phyloP scores from a whole-genome alignment of 2,888 invertebrate species.

The Platypus cylindrus region DNA sequence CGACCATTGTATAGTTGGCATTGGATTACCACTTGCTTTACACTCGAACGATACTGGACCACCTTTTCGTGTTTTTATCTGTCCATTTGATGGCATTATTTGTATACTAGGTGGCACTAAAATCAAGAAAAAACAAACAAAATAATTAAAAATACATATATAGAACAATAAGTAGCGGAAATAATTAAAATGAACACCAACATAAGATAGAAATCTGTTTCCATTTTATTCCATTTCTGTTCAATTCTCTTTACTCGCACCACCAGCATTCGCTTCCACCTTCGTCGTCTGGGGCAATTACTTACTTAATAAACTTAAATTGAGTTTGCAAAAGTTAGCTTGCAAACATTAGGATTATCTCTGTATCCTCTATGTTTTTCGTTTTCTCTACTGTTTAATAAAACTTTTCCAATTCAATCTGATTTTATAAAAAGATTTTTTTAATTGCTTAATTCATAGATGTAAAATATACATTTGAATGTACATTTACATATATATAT shows the following conservation, averaged over 20 bases:
- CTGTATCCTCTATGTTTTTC: neutral
- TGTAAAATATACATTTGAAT: too few relatives aligned
- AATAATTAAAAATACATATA: too few relatives aligned
- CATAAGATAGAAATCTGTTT: too few relatives aligned
- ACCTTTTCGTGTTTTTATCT: conserved; percentile 34
- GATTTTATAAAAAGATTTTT: too few relatives aligned
- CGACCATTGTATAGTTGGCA: conserved; percentile 38
- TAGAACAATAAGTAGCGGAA: too few relatives aligned
- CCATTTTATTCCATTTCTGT: too few relatives aligned
- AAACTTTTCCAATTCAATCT: neutral
- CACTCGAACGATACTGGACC: conserved; percentile 37
- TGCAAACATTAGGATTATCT: neutral
- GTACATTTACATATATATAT: too few relatives aligned
- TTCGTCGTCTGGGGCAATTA: too few relatives aligned
- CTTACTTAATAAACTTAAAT: conserved; percentile 15
- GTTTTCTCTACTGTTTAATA: neutral
- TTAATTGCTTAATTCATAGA: too few relatives aligned
- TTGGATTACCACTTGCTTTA: conserved; percentile 36
- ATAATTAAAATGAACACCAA: too few relatives aligned
- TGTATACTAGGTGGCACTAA: conserved; percentile 35
- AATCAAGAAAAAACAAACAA: conserved; percentile 20
- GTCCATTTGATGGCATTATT: conserved; percentile 32
- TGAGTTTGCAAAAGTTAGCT: conserved; percentile 12
- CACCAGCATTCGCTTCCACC: too few relatives aligned
- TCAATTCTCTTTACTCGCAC: too few relatives aligned